Base-by-base conservation (phyloP, 1,140 invertebrate species). In the Drosophila tani region DNA sequence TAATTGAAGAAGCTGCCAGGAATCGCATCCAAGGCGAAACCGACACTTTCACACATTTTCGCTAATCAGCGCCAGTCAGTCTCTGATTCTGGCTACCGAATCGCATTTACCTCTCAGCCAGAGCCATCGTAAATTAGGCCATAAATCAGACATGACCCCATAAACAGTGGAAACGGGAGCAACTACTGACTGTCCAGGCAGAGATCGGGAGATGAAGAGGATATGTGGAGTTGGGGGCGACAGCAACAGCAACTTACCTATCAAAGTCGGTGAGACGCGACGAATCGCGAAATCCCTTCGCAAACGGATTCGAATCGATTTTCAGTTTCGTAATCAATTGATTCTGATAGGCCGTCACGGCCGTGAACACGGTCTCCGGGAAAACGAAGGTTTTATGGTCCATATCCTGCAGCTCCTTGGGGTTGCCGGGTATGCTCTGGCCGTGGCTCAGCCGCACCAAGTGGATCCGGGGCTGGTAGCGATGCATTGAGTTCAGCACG, bases 401-500 rank as follows among this genome's bases (percentile, higher is more conserved):
- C 83, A 97, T 96, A 93, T 96, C 95, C 91, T 95, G 95, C 75
- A 94, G 92, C 80, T 98, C 97, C 50, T 99, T 95, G 93, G 98
- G 97, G 41, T 95, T 96, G 93, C 97, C 96, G 70, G 96, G 96
- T 49, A 95, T 94, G 83, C 94, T 94, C 92, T 94, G 94, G 74
- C 96, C 96, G 90, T 96, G 94, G 82, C 95, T 93, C 91, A 96
- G 85, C 87, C 96, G 91, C 27, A 98, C 97, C 87, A 99, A 94
- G 93, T 99, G 98, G 91, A 99, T 97, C 62, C 99, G 94, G 32
- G 99, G 98, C 91, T 99, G 98, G 93, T 99, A 99, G 93, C 99
- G 98, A 94, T 99, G 98, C 98, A 99, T 99, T n/a, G 98, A 99
- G 93, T 99, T 99, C 45, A 99, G 94, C 71, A 99, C 97, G 92